These are phyloP conservation scores for Drusus annulatus DNA, from an alignment of 1,140 invertebrate genomes.

Conservation along the genomic window DNA sequence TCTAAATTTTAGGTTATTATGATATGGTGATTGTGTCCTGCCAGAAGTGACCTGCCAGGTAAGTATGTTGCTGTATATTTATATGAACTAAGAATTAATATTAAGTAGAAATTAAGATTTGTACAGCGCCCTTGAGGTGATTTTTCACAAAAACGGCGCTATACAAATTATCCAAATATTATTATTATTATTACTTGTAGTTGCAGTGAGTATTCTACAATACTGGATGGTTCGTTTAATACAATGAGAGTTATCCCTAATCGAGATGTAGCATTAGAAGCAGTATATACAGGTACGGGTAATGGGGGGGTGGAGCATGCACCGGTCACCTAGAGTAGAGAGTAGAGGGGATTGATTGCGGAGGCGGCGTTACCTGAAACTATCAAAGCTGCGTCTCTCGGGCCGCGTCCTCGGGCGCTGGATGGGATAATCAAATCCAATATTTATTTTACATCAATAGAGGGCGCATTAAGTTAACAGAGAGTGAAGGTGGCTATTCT, in stretches of 20 bases:
- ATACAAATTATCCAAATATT: too few species aligned
- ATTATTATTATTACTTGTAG: too few species aligned
- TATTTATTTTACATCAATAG: conserved; percentile 69
- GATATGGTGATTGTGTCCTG: too few species aligned
- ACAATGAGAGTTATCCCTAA: conserved; percentile 20
- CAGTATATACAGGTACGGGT: background rate
- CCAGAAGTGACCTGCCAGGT: too few species aligned
- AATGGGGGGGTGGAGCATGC: conserved; percentile 41
- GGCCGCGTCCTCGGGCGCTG: conserved; percentile 72
- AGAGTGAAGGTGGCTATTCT: conserved; percentile 48
- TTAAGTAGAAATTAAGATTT: too few species aligned
- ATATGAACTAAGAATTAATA: too few species aligned
- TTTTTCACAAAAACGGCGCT: too few species aligned
- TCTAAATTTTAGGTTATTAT: too few species aligned
- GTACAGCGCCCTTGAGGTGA: too few species aligned
- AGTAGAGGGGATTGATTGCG: background rate
- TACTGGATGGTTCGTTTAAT: background rate
- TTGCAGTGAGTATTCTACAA: too few species aligned
- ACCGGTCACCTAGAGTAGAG: conserved; percentile 49
- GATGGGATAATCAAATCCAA: conserved; percentile 72
- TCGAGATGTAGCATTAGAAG: conserved; percentile 40
- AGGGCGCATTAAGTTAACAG: conserved; percentile 45
- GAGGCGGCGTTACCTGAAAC: conserved; percentile 66
- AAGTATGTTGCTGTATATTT: too few species aligned
- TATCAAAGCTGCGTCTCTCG: conserved; percentile 74